A percentile compares a stretch with the other conserved stretches of the same genome.
Conservation (phyloP, 2,888 invertebrate genomes). For the Lacanobia oleracea region DNA sequence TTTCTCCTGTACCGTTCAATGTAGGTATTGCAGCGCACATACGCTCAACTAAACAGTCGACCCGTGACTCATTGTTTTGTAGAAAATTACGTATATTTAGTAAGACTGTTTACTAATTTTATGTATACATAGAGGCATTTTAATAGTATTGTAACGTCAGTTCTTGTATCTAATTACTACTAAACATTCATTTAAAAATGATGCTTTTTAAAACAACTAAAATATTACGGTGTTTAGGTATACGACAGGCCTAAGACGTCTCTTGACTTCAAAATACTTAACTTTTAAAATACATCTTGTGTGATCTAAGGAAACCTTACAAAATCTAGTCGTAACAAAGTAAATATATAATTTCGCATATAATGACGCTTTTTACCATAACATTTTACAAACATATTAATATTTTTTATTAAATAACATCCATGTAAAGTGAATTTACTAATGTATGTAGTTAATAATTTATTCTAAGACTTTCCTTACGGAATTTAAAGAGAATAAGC, state of each 20-base stretch:
- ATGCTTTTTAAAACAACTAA: too few species aligned
- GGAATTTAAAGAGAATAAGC: constrained; percentile 63
- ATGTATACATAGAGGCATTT: too few species aligned
- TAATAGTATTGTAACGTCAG: too few species aligned
- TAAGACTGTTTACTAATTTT: too few species aligned
- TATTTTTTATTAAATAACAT: constrained; percentile 71
- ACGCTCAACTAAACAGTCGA: too few species aligned
- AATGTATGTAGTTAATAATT: constrained; percentile 82
- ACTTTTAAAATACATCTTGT: not conserved
- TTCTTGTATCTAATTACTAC: too few species aligned
- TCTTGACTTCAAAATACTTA: not conserved
- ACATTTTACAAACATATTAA: constrained; percentile 53
- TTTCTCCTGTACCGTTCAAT: too few species aligned
- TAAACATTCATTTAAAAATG: too few species aligned
- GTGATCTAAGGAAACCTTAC: constrained; percentile 32
- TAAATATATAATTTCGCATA: constrained; percentile 56
- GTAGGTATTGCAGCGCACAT: too few species aligned
- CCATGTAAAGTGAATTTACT: constrained; percentile 87
- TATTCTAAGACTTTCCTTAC: constrained; percentile 85
- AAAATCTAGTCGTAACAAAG: constrained; percentile 48
- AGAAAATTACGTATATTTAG: too few species aligned
- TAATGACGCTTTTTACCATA: constrained; percentile 51
- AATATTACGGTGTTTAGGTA: too few species aligned
- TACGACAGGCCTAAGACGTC: not conserved
- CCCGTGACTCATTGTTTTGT: too few species aligned